Base-by-base conservation (phyloP, 1,140 invertebrate genomes). In the Hormaphis cornu region DNA sequence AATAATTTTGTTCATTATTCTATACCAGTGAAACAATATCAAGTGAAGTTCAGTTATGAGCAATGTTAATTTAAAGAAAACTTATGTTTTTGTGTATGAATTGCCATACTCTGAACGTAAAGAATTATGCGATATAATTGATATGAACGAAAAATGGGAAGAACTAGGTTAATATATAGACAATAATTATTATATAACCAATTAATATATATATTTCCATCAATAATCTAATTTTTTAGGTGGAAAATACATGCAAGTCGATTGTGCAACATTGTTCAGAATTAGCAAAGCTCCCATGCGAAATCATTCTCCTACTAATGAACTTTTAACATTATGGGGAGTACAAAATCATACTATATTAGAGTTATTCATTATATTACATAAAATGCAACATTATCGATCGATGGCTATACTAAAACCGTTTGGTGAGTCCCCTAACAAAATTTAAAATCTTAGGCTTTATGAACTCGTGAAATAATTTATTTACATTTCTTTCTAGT, bases 91-190 rank as follows among this genome's bases (percentile, higher is more conserved):
- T 77, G 82, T 90, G 74, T 89, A 90, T 74, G 79, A 91, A 46
- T 76, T 93, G 59, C 89, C 90, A 8, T 86, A 84, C 74, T 74
- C 79, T 22, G 82, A 85, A 73, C 81, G 86, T 69, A 82, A 82
- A 66, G 81, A 87, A 74, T 75, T 94, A 20, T 91, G 89, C 75
- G 80, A 83, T 75, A 83, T 91, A 73, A 78, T 94, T 46, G 90
- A 94, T 78, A 79, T 85, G 52, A 85, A 89, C 75, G 82, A 89
- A 71, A 82, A 84, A 73, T 94, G 91, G 91, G 84, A 87, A 76
- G 83, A 87, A 74, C 77, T 94, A 72, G 87, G 86, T 73, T 75
- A 72, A 54, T 37, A 50, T n/a, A n/a, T n/a, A n/a, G n/a, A n/a
- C n/a, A n/a, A n/a, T n/a, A n/a, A n/a, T n/a, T n/a, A 18, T 14